Evolutionary conservation across 1,140 invertebrate genomes (phyloP), one percentile per base, ranked within the genome.

Genomic region (Microplitis mediator): DNA sequence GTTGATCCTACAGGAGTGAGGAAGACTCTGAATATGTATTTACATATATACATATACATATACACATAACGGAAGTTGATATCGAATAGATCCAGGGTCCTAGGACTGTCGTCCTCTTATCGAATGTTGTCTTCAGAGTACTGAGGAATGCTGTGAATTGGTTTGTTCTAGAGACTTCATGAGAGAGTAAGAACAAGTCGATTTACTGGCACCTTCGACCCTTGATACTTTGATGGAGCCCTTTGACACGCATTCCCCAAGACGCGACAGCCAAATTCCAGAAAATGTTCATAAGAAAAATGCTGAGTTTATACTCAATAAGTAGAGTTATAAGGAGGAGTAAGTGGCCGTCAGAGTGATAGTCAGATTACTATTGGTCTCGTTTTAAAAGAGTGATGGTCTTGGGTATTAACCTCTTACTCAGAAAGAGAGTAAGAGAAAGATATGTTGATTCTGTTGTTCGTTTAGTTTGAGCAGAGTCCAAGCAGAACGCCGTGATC

Each of bases 331-430:
- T 31, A 16, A 23, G 36, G 4, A 9, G 4, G 51, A 51, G 35
- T 65, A 51, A 52, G 51, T 52, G 65, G 62, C 52, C 62, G 6
- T 6, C 6, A 66, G 54, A 66, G 56, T 14, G 62, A 72, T 72
- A 65, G 58, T 66, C 34, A 32, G 4, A 71, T 64, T n/a, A 71
- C 54, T 71, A 71, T 71, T 45, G 69, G 61, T 64, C 31, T 71
- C 61, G 32, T 71, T 71, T 71, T 13, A 56, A 65, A 65, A 52
- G 50, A 71, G 69, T 71, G 64, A 71, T 71, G 69, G 69, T 56
- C 34, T 45, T 52, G 50, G 69, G n/a, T n/a, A 36, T 31, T 58
- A 45, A 45, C 39, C 39, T 45, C 39, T 69, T 71, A 39, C 45
- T 16, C 13, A 16, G 23, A 6, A n/a, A 3, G 9, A 63, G 61